A percentile compares a stretch with the other conserved stretches of the same genome.
These are phyloP conservation scores for Slavum lentiscoides DNA, from an alignment of 2,888 invertebrate species.

Conservation along the genomic window DNA sequence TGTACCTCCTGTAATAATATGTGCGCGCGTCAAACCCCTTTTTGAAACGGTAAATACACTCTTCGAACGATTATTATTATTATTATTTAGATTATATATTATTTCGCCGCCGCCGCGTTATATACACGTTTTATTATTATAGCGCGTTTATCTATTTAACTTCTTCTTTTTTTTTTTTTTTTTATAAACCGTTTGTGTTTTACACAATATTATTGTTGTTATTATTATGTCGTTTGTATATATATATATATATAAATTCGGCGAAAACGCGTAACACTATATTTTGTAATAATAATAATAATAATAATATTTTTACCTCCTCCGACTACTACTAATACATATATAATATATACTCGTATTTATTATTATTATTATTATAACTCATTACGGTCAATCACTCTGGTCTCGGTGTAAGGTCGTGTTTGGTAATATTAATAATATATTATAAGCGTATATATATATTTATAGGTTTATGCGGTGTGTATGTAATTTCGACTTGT, in stretches of 20 bases:
- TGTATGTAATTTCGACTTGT: constrained; percentile 19
- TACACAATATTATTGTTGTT: not conserved
- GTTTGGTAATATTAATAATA: constrained; percentile 24
- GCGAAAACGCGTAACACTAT: not conserved
- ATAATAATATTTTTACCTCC: constrained; percentile 26
- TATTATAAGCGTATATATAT: too few relatives aligned
- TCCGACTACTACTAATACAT: not conserved
- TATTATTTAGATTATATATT: constrained; percentile 29
- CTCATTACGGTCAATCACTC: constrained; percentile 39
- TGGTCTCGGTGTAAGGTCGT: constrained; percentile 7
- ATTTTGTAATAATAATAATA: not conserved
- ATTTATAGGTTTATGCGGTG: constrained; percentile 14
- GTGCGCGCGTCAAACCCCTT: constrained; percentile 5
- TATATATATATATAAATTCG: constrained; percentile 2
- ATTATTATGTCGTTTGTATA: not conserved
- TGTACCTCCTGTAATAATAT: not conserved
- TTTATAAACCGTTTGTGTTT: not conserved
- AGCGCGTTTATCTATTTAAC: not conserved
- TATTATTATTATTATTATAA: not conserved
- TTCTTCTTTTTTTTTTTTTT: not conserved
- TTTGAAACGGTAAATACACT: not conserved
- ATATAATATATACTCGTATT: not conserved
- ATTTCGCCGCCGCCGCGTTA: not conserved
- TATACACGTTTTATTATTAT: too few relatives aligned
- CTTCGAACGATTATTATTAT: not conserved